Evolutionary conservation across 2,888 invertebrate species (phyloP).

Genomic region (Stenichneumon culpator): DNA sequence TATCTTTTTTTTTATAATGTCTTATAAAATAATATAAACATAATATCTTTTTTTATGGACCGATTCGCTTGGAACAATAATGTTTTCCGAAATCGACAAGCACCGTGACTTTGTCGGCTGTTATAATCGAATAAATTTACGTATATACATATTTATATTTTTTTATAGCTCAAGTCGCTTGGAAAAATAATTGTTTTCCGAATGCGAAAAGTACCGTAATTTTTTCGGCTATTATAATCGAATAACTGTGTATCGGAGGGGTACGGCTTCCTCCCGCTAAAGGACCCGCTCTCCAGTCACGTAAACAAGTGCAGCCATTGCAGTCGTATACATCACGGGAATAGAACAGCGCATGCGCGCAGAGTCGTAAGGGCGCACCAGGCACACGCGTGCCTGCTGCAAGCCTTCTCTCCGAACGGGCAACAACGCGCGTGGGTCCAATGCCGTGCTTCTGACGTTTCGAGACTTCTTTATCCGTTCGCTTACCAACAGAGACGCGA

Average conservation of each 20-base stretch:
- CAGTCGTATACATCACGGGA: slow-evolving; percentile 54
- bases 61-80: too few relatives aligned
- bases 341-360: slow-evolving; percentile 43
- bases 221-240: slow-evolving; percentile 13
- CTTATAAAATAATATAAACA: too few relatives aligned
- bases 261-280: slow-evolving; percentile 17
- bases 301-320: slow-evolving; percentile 66
- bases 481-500: slow-evolving; percentile 8
- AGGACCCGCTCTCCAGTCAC: slow-evolving; percentile 26
- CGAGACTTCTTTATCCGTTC: slow-evolving; percentile 27
- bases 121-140: background rate
- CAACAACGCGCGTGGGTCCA: slow-evolving; percentile 59
- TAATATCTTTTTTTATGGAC: too few relatives aligned
- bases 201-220: background rate
- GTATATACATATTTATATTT: too few relatives aligned
- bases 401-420: slow-evolving; percentile 19
- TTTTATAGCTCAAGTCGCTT: too few relatives aligned
- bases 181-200: too few relatives aligned
- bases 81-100: too few relatives aligned
- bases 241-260: background rate
- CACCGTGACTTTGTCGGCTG: background rate
- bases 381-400: slow-evolving; percentile 41
- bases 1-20: too few relatives aligned
- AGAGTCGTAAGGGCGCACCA: slow-evolving; percentile 55
- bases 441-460: slow-evolving; percentile 47